A percentile compares a stretch with the other conserved stretches of the same genome.
These are phyloP conservation scores for Chouioia cunea DNA, from an alignment of 2,888 invertebrate genomes.

Conservation along the genomic window DNA sequence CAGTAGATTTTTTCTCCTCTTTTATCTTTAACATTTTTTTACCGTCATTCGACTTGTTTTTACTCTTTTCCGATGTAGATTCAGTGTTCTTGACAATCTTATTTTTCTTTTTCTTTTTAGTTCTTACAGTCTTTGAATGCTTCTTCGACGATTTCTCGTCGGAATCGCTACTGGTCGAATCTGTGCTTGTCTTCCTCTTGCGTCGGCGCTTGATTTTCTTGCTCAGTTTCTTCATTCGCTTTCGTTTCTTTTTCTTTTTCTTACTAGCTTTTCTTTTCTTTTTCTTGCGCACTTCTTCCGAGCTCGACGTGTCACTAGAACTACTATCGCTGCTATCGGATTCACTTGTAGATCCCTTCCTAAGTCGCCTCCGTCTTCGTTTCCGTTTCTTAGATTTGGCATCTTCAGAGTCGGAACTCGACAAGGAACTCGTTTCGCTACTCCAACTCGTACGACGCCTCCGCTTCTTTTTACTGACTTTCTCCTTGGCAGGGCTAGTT, in stretches of 20 bases:
- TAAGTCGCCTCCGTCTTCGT: constrained; percentile 40
- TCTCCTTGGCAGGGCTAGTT: constrained; percentile 44
- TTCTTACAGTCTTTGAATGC: constrained; percentile 25
- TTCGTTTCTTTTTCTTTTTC: constrained; percentile 58
- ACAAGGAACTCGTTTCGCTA: constrained; percentile 56
- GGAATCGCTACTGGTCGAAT: constrained; percentile 61
- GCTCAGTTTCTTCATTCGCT: constrained; percentile 52
- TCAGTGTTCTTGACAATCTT: constrained; percentile 44
- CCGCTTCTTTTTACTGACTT: constrained; percentile 50
- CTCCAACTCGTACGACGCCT: constrained; percentile 52
- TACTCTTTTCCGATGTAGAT: constrained; percentile 43
- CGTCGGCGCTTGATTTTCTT: constrained; percentile 57
- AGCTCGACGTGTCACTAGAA: constrained; percentile 55
- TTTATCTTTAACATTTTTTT: constrained; percentile 43
- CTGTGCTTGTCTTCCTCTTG: constrained; percentile 53
- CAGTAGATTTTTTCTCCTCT: constrained; percentile 39
- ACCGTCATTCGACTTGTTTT: constrained; percentile 39
- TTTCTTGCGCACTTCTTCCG: constrained; percentile 53
- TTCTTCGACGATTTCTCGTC: constrained; percentile 51
- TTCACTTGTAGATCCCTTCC: constrained; percentile 50
- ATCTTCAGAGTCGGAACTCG: constrained; percentile 59
- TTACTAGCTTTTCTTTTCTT: constrained; percentile 53
- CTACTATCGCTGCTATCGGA: constrained; percentile 58
- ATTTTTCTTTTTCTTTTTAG: constrained; percentile 46
- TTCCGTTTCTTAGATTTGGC: constrained; percentile 47